Evolutionary conservation across 2,113 vertebrate genomes (phyloP).

Genomic region (Dromiciops gliroides): DNA sequence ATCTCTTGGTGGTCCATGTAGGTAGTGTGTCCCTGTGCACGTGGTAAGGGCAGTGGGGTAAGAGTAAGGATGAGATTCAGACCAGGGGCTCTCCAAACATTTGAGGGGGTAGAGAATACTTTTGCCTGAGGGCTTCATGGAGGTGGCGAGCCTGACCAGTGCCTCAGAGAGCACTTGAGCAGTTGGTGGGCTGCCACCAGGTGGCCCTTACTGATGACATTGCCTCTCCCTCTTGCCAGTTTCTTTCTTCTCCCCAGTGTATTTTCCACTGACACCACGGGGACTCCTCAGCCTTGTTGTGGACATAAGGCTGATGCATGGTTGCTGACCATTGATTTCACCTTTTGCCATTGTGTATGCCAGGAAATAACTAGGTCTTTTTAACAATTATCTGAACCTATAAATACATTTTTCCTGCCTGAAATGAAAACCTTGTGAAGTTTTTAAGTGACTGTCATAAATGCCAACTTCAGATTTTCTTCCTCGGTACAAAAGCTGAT

Average conservation of each 20-base stretch:
- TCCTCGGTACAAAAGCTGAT: conserved; percentile 40
- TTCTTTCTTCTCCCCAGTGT: not conserved
- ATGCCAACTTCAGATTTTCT: conserved; percentile 53
- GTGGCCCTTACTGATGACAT: not conserved
- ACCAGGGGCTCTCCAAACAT: not conserved
- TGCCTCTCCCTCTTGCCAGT: not conserved
- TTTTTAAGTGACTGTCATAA: conserved; percentile 27
- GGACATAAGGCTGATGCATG: not conserved
- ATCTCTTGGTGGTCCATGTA: no score
- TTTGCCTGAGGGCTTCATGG: not conserved
- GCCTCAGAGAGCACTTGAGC: not conserved
- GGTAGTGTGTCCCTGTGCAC: not conserved
- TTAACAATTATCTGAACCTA: not conserved
- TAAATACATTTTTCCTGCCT: conserved; percentile 3
- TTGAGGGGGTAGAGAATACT: not conserved
- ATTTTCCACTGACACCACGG: not conserved
- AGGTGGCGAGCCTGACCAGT: not conserved
- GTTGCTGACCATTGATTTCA: not conserved
- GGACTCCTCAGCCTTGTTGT: not conserved
- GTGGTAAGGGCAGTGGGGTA: not conserved
- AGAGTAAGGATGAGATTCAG: not conserved
- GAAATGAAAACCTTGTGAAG: conserved; percentile 45
- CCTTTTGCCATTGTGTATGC: not conserved
- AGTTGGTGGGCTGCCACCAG: not conserved
- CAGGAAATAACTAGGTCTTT: not conserved